phyloP scores from a whole-genome alignment of 2,888 invertebrate species.

The Drosophila meridionalis region DNA sequence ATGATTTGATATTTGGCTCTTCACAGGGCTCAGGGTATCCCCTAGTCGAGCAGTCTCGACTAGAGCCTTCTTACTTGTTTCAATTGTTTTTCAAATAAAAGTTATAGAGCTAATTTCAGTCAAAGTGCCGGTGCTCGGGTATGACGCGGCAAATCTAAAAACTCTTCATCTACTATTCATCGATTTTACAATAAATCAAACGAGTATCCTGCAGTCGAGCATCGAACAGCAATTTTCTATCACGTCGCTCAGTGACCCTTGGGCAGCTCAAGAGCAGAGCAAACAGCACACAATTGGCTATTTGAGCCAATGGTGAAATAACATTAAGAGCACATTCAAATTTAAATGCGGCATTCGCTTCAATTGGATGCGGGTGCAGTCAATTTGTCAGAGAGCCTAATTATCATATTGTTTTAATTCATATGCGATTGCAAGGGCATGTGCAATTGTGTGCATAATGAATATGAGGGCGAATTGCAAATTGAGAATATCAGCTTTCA shows the following conservation, averaged over 20 bases:
- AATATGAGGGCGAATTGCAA: constrained; percentile 7
- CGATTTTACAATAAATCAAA: background rate
- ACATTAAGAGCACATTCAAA: background rate
- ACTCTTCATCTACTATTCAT: background rate
- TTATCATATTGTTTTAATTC: constrained; percentile 33
- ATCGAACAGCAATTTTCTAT: too few species aligned
- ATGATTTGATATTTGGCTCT: too few species aligned
- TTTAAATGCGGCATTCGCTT: background rate
- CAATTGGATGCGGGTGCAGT: background rate
- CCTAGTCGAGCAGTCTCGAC: too few species aligned
- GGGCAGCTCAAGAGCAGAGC: background rate
- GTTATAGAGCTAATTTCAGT: too few species aligned
- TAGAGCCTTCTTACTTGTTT: too few species aligned
- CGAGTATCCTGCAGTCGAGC: background rate
- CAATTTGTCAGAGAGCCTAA: constrained; percentile 8
- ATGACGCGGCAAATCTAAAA: background rate
- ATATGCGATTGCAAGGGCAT: background rate
- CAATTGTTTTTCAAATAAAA: too few species aligned
- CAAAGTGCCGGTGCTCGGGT: too few species aligned
- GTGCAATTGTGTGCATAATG: background rate
- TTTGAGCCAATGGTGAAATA: constrained; percentile 11
- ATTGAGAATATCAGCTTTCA: constrained; percentile 10
- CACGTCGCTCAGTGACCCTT: background rate
- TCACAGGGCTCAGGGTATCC: too few species aligned
- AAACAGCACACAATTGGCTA: background rate